These are phyloP conservation scores for Marmota flaviventris DNA, from an alignment of 2,113 vertebrate species.

Conservation along the genomic window DNA sequence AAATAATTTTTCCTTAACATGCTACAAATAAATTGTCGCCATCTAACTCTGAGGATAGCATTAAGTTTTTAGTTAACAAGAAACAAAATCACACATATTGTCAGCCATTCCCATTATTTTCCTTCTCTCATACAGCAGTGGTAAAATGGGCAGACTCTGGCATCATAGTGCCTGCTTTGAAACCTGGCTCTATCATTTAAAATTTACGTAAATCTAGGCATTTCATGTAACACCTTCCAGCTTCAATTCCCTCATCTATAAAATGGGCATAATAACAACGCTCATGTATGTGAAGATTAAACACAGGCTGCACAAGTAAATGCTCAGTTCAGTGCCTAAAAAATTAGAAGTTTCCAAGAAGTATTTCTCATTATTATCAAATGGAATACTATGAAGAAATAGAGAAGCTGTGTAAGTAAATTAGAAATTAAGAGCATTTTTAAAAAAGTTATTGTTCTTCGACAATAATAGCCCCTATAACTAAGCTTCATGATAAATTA, in stretches of 20 bases:
- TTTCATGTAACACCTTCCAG: not conserved
- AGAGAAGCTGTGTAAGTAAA: not conserved
- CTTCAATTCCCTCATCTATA: not conserved
- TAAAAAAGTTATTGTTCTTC: not conserved
- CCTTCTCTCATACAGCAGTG: not conserved
- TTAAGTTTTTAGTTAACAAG: constrained; percentile 33
- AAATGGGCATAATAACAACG: not conserved
- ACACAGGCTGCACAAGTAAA: not conserved
- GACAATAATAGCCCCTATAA: not conserved
- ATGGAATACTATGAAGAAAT: constrained; percentile 12
- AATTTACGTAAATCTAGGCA: not conserved
- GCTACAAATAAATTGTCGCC: not conserved
- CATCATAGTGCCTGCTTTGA: not conserved
- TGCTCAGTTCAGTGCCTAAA: not conserved
- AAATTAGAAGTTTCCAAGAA: not conserved
- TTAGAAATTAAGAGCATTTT: not conserved
- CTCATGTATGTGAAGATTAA: not conserved
- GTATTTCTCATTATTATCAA: not conserved
- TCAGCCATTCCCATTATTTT: not conserved
- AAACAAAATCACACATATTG: not conserved
- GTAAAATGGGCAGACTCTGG: not conserved
- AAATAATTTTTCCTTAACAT: not conserved
- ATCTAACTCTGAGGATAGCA: not conserved
- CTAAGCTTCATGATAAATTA: not conserved
- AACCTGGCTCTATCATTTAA: not conserved